phyloP scores from a whole-genome alignment of 2,113 vertebrate species.

The Channa argus region DNA sequence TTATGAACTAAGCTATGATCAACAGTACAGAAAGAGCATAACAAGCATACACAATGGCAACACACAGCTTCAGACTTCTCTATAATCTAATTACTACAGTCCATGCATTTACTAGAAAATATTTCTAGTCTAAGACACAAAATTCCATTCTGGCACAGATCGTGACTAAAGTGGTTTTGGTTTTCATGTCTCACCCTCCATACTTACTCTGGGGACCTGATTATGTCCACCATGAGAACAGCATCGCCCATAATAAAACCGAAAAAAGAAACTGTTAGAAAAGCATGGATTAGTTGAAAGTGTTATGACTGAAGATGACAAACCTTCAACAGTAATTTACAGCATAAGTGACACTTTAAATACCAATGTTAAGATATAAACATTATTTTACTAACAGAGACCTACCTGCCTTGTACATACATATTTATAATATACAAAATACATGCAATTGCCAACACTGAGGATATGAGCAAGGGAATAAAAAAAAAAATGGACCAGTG shows the following conservation, averaged over 20 bases:
- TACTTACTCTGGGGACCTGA: conserved; percentile 83
- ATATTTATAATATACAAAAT: not conserved
- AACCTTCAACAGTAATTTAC: not conserved
- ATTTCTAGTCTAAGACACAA: conserved; percentile 22
- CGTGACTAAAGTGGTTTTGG: not conserved
- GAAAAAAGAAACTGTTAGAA: conserved; percentile 68
- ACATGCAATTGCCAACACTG: conserved; percentile 23
- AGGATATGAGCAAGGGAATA: not conserved
- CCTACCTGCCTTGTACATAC: no score
- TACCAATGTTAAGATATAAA: no score
- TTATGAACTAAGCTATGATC: conserved; percentile 2
- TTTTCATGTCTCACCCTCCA: conserved; percentile 4
- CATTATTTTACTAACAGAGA: no score
- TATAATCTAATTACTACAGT: conserved; percentile 5
- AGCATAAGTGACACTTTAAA: not conserved
- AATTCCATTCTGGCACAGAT: not conserved
- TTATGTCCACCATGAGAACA: conserved; percentile 55
- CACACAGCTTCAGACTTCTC: not conserved
- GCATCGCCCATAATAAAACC: conserved; percentile 51
- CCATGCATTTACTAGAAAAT: conserved; percentile 54
- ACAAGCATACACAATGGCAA: not conserved
- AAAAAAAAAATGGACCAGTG: not conserved
- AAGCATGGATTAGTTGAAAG: conserved; percentile 40
- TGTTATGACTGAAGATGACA: conserved; percentile 15
- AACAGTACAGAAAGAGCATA: not conserved